Evolutionary conservation across 2,888 invertebrate genomes (phyloP).

Genomic region (Dicyrtoma fusca): DNA sequence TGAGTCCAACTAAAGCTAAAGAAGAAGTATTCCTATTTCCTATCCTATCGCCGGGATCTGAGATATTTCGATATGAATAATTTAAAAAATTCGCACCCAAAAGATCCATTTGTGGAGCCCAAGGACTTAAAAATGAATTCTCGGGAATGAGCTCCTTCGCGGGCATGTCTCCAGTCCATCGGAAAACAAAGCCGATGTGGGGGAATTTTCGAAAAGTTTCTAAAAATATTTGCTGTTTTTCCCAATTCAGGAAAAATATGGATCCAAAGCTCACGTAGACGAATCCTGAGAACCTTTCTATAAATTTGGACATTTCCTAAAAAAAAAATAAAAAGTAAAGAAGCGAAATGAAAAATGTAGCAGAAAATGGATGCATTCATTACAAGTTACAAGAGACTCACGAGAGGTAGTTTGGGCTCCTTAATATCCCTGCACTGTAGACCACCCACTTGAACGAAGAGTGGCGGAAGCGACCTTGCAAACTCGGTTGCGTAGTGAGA

Average conservation of each 20-base stretch:
- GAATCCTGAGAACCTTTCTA: too few relatives aligned
- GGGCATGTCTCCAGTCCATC: conserved; percentile 7
- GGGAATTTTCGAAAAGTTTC: neutral
- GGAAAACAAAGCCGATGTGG: neutral
- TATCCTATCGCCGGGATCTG: too few relatives aligned
- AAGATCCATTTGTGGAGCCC: neutral
- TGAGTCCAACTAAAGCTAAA: too few relatives aligned
- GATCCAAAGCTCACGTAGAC: conserved; percentile 9
- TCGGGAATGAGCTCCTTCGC: neutral
- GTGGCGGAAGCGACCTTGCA: neutral
- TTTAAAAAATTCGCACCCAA: too few relatives aligned
- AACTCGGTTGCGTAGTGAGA: neutral
- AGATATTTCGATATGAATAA: too few relatives aligned
- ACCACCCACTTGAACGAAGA: neutral
- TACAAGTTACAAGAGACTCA: too few relatives aligned
- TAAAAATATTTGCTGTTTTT: neutral
- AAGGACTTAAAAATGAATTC: neutral
- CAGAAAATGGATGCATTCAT: too few relatives aligned
- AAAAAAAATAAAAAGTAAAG: too few relatives aligned
- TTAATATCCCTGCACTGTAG: neutral
- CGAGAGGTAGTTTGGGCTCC: too few relatives aligned
- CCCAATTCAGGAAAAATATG: neutral
- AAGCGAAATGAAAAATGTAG: too few relatives aligned
- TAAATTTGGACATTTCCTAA: too few relatives aligned
- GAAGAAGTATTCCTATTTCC: too few relatives aligned